A percentile compares a stretch with the other conserved stretches of the same genome.
Conservation (phyloP, 2,797 vertebrate genomes). For the Chaetophractus vellerosus region DNA sequence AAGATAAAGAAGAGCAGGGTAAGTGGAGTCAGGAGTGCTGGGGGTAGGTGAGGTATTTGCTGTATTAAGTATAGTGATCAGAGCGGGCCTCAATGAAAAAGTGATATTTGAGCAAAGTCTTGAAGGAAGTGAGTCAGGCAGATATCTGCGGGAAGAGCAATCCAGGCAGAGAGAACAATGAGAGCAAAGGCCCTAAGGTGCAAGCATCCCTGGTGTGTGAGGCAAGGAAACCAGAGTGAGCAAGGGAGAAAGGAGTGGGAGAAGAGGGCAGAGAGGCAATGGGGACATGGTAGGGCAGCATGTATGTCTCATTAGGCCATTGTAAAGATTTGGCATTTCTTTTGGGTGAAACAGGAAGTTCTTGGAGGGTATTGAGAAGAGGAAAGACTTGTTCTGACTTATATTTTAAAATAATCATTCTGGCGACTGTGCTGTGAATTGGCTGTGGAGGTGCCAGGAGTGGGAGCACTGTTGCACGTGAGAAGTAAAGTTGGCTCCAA, state of each 20-base stretch:
- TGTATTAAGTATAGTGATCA: background rate
- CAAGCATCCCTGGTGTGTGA: background rate
- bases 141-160: background rate
- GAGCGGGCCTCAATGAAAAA: background rate
- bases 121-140: background rate
- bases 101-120: background rate
- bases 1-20: background rate
- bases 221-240: background rate
- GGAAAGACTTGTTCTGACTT: background rate
- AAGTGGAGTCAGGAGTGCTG: background rate
- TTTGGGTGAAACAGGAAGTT: background rate
- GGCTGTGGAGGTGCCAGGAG: background rate
- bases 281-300: background rate
- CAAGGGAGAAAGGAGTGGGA: background rate
- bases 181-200: background rate
- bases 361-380: background rate
- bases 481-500: background rate
- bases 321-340: background rate
- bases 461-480: background rate
- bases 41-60: fast-evolving
- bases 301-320: no score
- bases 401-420: background rate
- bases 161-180: background rate
- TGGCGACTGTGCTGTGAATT: background rate
- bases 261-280: background rate